Base-by-base conservation (phyloP, 2,113 vertebrate genomes). In the Bungarus multicinctus region DNA sequence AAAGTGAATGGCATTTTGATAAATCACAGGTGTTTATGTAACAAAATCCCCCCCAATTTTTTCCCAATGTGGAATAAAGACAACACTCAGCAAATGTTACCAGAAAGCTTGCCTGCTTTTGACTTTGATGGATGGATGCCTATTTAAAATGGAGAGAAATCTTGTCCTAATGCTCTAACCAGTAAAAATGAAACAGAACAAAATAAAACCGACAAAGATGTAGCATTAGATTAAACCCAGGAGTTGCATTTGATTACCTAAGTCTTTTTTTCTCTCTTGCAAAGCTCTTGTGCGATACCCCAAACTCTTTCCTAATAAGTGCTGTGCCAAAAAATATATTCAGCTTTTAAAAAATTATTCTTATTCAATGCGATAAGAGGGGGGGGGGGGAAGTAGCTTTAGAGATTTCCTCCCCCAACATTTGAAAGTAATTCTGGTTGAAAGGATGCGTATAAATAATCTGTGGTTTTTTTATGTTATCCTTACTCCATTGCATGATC, bases 1-100 rank as follows among this genome's bases (percentile, higher is more conserved):
- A 52, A 10, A 93, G 94, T 47, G 94, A 96, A 96, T 95, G 47
- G 54, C 91, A 93, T 93, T 95, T 96, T 93, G 94, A 27, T 89
- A 93, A 92, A 94, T 91, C 90, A 5, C 34, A 94, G 87, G 94
- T 94, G 92, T 94, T 96, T 93, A 93, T 86, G 89, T 20, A 91
- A 94, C 53, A 89, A 93, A 95, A 90, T 34, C 57, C 23, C 57
- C 57, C 57, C 2, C 23, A 25, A 7, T 47, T 69, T 43, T 34
- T 14, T 23, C 5, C 5, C 34, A 50, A 53, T 91, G 39, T 39
- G 34, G 43, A 27, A 12, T 25, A 94, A 94, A 95, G 93, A 87
- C 85, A 54, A 86, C 94, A 93, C 93, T 95, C 91, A 95, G 47
- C 92, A 60, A 94, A 92, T 0, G 93, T 39, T 55, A 91, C 20